Conservation (phyloP, 2,797 vertebrate species). For the Pampus argenteus region DNA sequence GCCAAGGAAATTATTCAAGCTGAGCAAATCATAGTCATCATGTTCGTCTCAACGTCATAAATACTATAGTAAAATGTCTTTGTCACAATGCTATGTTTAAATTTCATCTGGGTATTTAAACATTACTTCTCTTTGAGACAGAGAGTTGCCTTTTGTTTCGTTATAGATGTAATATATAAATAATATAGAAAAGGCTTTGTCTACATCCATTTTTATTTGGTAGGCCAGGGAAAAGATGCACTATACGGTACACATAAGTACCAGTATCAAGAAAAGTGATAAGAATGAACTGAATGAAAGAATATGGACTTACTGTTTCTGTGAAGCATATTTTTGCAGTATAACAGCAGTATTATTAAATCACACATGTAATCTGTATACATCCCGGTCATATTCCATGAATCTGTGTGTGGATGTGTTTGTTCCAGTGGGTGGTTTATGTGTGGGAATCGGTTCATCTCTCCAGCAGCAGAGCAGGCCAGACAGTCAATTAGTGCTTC, state of each 20-base stretch:
- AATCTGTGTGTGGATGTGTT: slow-evolving; percentile 18
- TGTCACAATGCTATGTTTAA: not conserved
- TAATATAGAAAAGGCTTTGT: not conserved
- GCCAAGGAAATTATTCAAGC: not conserved
- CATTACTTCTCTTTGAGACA: not conserved
- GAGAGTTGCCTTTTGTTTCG: not conserved
- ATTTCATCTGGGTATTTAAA: not conserved
- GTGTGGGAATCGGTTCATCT: slow-evolving; percentile 57
- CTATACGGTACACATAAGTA: not conserved
- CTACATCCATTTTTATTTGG: not conserved
- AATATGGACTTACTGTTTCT: not conserved
- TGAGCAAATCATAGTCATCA: not conserved
- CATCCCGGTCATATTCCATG: not conserved
- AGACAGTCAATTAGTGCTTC: slow-evolving; percentile 67
- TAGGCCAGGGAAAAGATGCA: not conserved
- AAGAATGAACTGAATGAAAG: no score
- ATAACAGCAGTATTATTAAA: not conserved
- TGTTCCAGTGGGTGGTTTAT: slow-evolving; percentile 37
- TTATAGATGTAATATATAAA: not conserved
- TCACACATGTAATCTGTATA: not conserved
- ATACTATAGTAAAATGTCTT: not conserved
- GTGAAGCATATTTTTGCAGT: not conserved
- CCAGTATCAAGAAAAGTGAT: no score
- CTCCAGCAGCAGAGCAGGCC: slow-evolving; percentile 55
- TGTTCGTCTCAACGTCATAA: not conserved